Base-by-base conservation (phyloP, 2,113 vertebrate genomes). In the Oreotrochilus melanogaster region DNA sequence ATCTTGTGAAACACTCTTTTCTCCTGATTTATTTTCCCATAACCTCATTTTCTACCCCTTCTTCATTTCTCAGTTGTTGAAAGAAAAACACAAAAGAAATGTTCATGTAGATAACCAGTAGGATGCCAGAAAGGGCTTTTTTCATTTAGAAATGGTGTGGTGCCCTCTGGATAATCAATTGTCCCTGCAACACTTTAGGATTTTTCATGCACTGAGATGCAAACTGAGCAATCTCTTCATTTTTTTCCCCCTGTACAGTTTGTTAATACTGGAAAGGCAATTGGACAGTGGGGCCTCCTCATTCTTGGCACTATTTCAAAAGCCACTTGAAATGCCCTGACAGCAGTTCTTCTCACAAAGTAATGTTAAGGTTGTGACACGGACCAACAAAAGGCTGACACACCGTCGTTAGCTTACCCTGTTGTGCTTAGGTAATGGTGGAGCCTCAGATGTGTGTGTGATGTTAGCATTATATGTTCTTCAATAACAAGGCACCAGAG, bases 261-360 rank as follows among this genome's bases (percentile, higher is more conserved):
- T 96, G 89, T 94, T 97, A 97, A 94, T 96, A 87, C 86, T 86
- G 89, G 80, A 91, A 95, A 96, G 88, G 95, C 93, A 96, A 94
- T 92, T 92, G 96, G 95, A 96, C 94, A 95, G 92, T 96, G 92
- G 95, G 88, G 93, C 42, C 92, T 89, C 94, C 89, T 96, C 86
- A 92, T 91, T 96, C 94, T 95, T 96, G 95, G 91, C 92, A 91
- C 92, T 93, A 87, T 97, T 97, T 97, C 95, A 97, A 96, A 97
- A 93, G 92, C 88, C 73, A 93, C 92, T 94, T 96, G 92, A 96
- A 97, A 97, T 96, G 95, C 94, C 96, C 94, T 97, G 90, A 89
- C 96, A 97, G 95, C 96, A 95, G 92, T 91, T 93, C 92, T 88
- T 91, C 96, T 93, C 74, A 97, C 88, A 97, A 97, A 94, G 84